Base-by-base conservation (phyloP, 2,113 vertebrate species). In the Athene cunicularia region DNA sequence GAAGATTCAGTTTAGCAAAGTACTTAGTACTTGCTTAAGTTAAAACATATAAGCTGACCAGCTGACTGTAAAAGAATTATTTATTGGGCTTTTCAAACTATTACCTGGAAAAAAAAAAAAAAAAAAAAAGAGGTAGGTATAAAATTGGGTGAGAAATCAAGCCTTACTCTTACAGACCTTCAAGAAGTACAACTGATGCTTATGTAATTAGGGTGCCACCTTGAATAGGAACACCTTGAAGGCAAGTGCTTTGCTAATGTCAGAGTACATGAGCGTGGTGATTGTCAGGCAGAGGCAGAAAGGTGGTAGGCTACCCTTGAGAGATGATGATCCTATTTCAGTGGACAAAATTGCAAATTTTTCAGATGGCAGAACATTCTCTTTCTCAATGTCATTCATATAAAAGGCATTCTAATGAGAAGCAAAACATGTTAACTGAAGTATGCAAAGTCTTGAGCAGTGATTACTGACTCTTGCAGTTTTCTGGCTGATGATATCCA, bases 381-480 rank as follows among this genome's bases (percentile, higher is more conserved):
- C 45, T 68, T 77, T 32, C 79, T 97, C 93, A 90, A 55, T 90
- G 79, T 86, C 80, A 55, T 73, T 83, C 39, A 7, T n/a, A 32
- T 50, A 76, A 95, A 92, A 92, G 43, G 21, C 66, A 80, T 79
- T 82, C 49, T 92, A 88, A 95, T 77, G 88, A 80, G 67, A 41
- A 86, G 87, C 37, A 85, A 75, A 70, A 9, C 17, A 63, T 28
- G 53, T 39, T 39, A 93, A 94, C 74, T 58, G 80, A 94, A 94
- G 88, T 80, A 41, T 92, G 82, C 71, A 50, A 62, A 74, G 59
- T 77, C 58, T 58, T 17, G 35, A 80, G 88, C 50, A 30, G 67
- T 8, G 16, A 53, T 66, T 82, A 33, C 70, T 20, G 55, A 52
- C 80, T 67, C 66, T 27, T 50, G 53, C 81, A 26, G 27, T 43